Evolutionary conservation across 2,113 vertebrate genomes (phyloP).

Genomic region (Boleophthalmus pectinirostris): DNA sequence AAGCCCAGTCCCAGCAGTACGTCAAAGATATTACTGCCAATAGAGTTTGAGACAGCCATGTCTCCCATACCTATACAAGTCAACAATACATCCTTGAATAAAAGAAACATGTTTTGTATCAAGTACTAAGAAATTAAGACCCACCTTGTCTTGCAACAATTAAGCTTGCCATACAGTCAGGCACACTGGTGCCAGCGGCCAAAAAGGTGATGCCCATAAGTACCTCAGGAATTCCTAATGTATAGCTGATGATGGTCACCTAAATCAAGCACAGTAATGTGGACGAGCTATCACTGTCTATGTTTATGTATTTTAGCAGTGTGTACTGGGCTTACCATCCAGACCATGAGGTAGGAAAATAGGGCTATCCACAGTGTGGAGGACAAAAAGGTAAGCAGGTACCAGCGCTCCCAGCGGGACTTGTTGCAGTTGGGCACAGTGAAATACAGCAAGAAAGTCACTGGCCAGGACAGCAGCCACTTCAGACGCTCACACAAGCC

Average conservation of each 20-base stretch:
- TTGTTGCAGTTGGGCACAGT: conserved; percentile 76
- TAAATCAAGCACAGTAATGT: conserved; percentile 33
- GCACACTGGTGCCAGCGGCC: conserved; percentile 82
- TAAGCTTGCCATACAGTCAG: conserved; percentile 83
- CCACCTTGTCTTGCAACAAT: conserved; percentile 82
- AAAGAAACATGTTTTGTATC: neutral
- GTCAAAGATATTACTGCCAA: conserved; percentile 84
- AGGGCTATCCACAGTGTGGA: conserved; percentile 82
- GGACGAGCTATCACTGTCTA: neutral
- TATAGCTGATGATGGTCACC: conserved; percentile 82
- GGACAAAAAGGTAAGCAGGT: conserved; percentile 77
- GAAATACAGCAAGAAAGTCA: conserved; percentile 74
- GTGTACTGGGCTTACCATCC: conserved; percentile 74
- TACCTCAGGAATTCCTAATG: conserved; percentile 80
- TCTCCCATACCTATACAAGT: conserved; percentile 77
- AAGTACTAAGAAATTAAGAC: conserved; percentile 6
- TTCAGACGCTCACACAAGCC: conserved; percentile 59
- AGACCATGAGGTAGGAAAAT: conserved; percentile 86
- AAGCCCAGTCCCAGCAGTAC: conserved; percentile 81
- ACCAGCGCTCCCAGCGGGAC: conserved; percentile 78
- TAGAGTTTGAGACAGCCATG: conserved; percentile 84
- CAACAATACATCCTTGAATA: neutral
- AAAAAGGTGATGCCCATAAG: conserved; percentile 84
- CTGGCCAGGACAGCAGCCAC: conserved; percentile 80
- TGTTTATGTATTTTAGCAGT: neutral